Evolutionary conservation across 1,140 invertebrate species (phyloP), one percentile per base, ranked within the genome.

Genomic region (Aphelenchoides fujianensis): DNA sequence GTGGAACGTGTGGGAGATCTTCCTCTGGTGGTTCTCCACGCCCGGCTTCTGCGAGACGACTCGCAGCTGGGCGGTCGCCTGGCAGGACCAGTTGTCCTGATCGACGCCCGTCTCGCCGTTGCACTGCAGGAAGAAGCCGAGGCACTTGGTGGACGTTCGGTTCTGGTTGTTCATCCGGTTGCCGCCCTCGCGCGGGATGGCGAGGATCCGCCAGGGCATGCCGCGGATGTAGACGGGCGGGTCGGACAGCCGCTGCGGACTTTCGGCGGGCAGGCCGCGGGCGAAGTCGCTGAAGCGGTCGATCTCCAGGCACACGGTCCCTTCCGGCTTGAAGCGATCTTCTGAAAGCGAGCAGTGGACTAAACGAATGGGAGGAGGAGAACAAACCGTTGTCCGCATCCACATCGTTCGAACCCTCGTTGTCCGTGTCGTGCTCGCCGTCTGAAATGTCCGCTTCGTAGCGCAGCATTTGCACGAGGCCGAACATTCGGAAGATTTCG

Each of bases 151-250:
- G 2, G 30, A n/a, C 19, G 5, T 9, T 1, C 7, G 30, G 41
- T 5, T 9, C 28, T 31, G 12, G 59, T n/a, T 53, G 23, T 48
- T 48, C 41, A 48, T 23, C 3, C 2, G 54, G 27, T 28, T 7
- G n/a, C n/a, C n/a, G n/a, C 5, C 63, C n/a, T 75, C 79, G 35
- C 76, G 35, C 12, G 77, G 78, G 41, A 78, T 78, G 2, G 76
- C 76, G 3, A 78, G 69, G 28, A 78, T 78, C 3, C 62, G 48
- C 76, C 76, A 78, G 32, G 76, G 76, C 3, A 78, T 41, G 19
- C 76, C 76, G 16, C 76, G 76, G 28, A 79, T 70, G 34, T 61
- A 80, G 2, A 78, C 69, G 12, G 76, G 68, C 16, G 76, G 68
- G 30, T 74, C 71, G 1, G 76, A 79, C 32, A 78, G 41, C 5